phyloP scores from a whole-genome alignment of 2,113 vertebrate genomes.

The Ciconia stormi region DNA sequence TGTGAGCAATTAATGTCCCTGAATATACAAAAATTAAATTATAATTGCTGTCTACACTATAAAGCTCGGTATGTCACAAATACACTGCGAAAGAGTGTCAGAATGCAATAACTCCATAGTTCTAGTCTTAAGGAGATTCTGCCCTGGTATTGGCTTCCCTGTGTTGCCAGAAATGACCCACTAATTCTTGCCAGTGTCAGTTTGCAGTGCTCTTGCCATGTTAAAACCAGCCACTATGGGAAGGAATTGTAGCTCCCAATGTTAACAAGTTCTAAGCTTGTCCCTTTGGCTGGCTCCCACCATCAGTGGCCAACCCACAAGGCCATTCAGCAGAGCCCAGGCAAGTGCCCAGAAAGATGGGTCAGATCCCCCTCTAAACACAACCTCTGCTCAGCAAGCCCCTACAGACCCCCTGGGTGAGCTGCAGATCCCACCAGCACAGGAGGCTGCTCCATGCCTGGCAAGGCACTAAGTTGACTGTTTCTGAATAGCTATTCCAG shows the following conservation, averaged over 20 bases:
- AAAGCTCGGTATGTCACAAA: background rate
- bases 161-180: background rate
- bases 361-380: background rate
- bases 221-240: background rate
- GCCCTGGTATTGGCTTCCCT: background rate
- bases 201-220: background rate
- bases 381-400: background rate
- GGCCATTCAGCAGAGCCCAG: background rate
- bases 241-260: background rate
- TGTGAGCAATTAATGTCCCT: background rate
- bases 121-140: background rate
- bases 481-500: background rate
- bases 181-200: background rate
- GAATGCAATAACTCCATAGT: background rate
- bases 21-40: constrained; percentile 22
- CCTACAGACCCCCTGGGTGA: background rate
- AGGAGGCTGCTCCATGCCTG: background rate
- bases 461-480: background rate
- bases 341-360: background rate
- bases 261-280: background rate
- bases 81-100: background rate
- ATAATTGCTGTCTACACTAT: background rate
- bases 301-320: background rate
- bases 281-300: background rate
- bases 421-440: background rate